A percentile compares a stretch with the other conserved stretches of the same genome.
Evolutionary conservation across 2,888 invertebrate genomes (phyloP).

Genomic region (Taenaris catops): DNA sequence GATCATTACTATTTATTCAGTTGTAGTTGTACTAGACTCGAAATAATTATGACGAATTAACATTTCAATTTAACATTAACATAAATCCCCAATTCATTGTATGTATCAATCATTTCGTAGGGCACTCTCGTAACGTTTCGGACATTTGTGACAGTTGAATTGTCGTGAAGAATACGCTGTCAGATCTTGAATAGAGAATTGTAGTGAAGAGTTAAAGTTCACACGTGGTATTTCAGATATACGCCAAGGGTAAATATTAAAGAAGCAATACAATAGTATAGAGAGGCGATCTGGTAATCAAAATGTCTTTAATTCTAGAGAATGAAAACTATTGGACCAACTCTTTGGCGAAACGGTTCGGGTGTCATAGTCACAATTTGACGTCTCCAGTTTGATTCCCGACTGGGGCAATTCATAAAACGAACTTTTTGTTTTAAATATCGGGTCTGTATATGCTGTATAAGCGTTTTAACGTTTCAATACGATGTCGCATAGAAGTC

Average conservation of each 20-base stretch:
- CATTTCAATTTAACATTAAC: constrained; percentile 68
- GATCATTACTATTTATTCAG: constrained; percentile 51
- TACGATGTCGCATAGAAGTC: too few species aligned
- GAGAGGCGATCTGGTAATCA: constrained; percentile 6
- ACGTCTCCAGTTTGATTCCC: too few species aligned
- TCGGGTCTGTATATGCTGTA: too few species aligned
- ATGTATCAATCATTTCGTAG: constrained; percentile 58
- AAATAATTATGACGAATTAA: constrained; percentile 63
- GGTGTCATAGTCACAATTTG: too few species aligned
- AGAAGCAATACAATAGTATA: constrained; percentile 1
- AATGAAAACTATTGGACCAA: too few species aligned
- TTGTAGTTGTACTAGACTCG: constrained; percentile 39
- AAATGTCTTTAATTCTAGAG: not conserved
- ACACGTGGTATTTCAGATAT: constrained; percentile 47
- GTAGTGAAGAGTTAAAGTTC: constrained; percentile 52
- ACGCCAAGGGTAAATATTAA: constrained; percentile 14
- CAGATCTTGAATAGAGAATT: constrained; percentile 37
- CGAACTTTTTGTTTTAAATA: too few species aligned
- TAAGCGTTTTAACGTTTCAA: too few species aligned
- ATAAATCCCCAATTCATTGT: constrained; percentile 64
- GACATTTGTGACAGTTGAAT: constrained; percentile 73
- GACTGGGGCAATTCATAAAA: too few species aligned
- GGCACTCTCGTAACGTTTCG: constrained; percentile 47
- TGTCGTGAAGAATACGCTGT: constrained; percentile 40
- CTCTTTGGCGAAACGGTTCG: too few species aligned